Percentiles rank a stretch among this genome's conserved stretches.
These are phyloP conservation scores for Cherax destructor DNA, from an alignment of 1,140 invertebrate genomes.

Conservation along the genomic window DNA sequence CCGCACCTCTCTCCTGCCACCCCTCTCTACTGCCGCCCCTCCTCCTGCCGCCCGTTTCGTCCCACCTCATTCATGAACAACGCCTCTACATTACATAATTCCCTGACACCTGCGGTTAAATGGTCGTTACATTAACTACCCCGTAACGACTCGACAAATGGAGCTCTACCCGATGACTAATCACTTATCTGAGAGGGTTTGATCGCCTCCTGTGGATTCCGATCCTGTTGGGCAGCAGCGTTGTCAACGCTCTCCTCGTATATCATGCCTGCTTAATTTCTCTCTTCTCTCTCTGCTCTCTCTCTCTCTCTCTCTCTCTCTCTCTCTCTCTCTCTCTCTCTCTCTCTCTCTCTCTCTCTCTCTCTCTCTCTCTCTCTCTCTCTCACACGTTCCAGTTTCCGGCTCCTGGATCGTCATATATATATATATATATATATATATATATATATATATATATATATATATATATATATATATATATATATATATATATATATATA, in stretches of 20 bases:
- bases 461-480: no score
- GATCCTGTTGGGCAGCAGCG: conserved; percentile 18
- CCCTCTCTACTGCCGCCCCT: neutral
- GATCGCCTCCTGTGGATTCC: conserved; percentile 26
- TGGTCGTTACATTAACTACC: conserved; percentile 30
- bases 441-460: no score
- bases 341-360: conserved; percentile 1
- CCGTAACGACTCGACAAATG: conserved; percentile 44
- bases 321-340: neutral
- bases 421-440: no score
- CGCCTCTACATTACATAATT: conserved; percentile 34
- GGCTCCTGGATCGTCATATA: no score
- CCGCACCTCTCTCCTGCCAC: neutral
- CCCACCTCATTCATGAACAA: neutral
- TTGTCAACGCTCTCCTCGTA: neutral
- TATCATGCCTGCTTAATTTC: neutral
- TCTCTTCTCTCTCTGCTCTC: neutral
- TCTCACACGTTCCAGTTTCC: neutral
- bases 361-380: neutral
- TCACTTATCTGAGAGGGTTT: conserved; percentile 30
- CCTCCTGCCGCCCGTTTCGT: neutral
- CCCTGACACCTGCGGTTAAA: conserved; percentile 49
- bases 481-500: no score
- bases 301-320: neutral
- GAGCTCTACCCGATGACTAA: conserved; percentile 32